Conservation (phyloP, 53 echinoderm and acorn worm species). For the Echinarachnius parma region DNA sequence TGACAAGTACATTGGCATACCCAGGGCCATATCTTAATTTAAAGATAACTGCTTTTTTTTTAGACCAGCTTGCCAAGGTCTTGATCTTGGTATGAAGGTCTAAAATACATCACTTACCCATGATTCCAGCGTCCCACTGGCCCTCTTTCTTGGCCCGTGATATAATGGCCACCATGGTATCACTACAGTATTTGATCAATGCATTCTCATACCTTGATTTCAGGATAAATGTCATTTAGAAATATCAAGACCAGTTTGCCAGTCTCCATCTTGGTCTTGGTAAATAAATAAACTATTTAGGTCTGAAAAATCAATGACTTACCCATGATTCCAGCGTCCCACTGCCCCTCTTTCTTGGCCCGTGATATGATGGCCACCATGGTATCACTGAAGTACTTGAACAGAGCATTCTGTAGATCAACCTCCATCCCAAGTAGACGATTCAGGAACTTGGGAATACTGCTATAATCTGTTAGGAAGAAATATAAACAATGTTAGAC, state of each 20-base stretch:
- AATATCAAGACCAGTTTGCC: no score
- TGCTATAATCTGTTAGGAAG: constrained; percentile 79
- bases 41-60: no score
- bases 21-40: no score
- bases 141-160: constrained; percentile 82
- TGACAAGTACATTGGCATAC: no score
- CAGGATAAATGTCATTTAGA: no score
- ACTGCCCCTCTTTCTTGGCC: constrained; percentile 86
- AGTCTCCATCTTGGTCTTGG: no score
- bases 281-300: no score
- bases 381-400: constrained; percentile 86
- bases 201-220: no score
- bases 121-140: constrained; percentile 91
- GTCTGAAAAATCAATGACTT: constrained; percentile 18
- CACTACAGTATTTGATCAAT: constrained; percentile 84
- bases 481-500: not conserved
- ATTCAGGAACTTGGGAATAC: constrained; percentile 92
- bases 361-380: constrained; percentile 69
- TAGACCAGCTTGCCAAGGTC: no score
- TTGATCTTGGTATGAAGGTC: no score
- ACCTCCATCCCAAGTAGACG: constrained; percentile 92
- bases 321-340: constrained; percentile 98
- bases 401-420: constrained; percentile 83
- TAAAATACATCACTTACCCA: constrained; percentile 63
- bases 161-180: constrained; percentile 75